A percentile compares a stretch with the other conserved stretches of the same genome.
Evolutionary conservation across 2,113 vertebrate species (phyloP).

Genomic region (Chaetodon auriga): DNA sequence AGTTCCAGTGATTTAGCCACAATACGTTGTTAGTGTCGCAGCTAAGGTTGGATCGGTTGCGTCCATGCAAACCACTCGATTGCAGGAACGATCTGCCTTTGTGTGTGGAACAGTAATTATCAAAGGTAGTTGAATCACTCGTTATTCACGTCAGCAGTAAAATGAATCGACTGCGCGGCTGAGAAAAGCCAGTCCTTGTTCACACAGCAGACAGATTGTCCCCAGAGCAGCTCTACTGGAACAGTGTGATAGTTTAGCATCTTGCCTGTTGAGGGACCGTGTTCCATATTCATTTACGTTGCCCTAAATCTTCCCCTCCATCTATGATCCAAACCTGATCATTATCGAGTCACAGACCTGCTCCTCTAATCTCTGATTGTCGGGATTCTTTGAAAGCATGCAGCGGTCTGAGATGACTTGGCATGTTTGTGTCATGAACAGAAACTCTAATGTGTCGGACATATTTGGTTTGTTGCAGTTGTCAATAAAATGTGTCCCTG

Average conservation of each 20-base stretch:
- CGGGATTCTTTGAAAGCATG: constrained; percentile 11
- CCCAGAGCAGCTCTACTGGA: not conserved
- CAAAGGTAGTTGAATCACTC: too few relatives aligned
- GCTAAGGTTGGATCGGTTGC: not conserved
- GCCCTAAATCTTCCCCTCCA: not conserved
- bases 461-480: constrained; percentile 13
- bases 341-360: not conserved
- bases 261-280: not conserved
- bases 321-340: constrained; percentile 3
- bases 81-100: too few relatives aligned
- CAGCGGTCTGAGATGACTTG: constrained; percentile 17
- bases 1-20: too few relatives aligned
- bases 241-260: not conserved
- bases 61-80: too few relatives aligned
- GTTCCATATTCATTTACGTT: constrained; percentile 4
- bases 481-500: constrained; percentile 26
- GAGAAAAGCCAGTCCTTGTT: not conserved
- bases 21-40: not conserved
- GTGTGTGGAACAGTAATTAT: too few relatives aligned
- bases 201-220: not conserved
- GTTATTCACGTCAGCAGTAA: not conserved
- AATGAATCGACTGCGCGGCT: not conserved
- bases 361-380: constrained; percentile 11
- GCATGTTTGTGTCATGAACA: constrained; percentile 26
- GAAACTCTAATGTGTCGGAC: not conserved